Evolutionary conservation across 2,113 vertebrate genomes (phyloP).

Genomic region (Progne subis): DNA sequence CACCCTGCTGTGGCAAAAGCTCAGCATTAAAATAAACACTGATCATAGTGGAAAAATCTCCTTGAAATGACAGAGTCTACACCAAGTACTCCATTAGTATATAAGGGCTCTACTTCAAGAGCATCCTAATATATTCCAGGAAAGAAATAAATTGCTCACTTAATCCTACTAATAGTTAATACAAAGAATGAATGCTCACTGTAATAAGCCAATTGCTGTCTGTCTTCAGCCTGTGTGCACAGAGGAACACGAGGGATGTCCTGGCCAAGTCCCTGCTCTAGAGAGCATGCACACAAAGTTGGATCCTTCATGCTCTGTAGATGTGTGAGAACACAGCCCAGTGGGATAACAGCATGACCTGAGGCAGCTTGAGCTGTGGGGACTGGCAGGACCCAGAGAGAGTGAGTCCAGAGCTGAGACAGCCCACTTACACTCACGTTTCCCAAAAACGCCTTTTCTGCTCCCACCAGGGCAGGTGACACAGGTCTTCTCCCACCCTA

Average conservation of each 20-base stretch:
- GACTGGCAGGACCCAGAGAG: not conserved
- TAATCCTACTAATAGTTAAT: not conserved
- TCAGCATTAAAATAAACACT: not conserved
- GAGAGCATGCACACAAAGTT: not conserved
- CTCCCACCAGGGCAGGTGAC: not conserved
- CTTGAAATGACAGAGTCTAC: not conserved
- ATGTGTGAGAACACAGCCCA: not conserved
- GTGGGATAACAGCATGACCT: rapidly evolving
- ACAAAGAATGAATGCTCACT: not conserved
- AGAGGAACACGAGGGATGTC: not conserved
- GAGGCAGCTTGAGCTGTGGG: not conserved
- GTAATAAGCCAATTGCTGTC: not conserved
- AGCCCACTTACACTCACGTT: rapidly evolving
- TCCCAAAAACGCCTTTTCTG: not conserved
- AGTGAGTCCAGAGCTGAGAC: not conserved
- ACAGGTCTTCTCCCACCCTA: not conserved
- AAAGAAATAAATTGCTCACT: not conserved
- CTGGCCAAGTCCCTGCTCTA: not conserved
- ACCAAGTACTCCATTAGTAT: rapidly evolving
- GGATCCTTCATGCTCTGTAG: not conserved
- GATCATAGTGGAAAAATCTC: not conserved
- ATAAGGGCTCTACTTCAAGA: not conserved
- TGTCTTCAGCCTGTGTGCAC: not conserved
- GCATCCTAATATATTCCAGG: not conserved
- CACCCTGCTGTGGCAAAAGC: not conserved